These are phyloP conservation scores for Chalcis sispes DNA, from an alignment of 2,888 invertebrate species.

Conservation along the genomic window DNA sequence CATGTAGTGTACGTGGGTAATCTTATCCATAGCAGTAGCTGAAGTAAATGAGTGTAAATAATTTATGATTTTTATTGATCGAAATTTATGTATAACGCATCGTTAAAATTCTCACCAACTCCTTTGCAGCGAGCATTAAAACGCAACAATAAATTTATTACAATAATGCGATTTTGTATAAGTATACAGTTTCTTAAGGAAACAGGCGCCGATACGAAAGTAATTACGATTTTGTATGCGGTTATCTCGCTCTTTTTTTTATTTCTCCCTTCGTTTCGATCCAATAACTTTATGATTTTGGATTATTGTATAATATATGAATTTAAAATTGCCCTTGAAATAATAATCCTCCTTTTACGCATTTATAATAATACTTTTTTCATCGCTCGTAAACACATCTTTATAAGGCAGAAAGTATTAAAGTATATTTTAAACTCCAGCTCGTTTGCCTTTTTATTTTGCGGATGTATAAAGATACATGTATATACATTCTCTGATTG, in stretches of 20 bases:
- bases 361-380: constrained; percentile 10
- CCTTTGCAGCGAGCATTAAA: not conserved
- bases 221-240: not conserved
- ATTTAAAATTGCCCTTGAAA: not conserved
- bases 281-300: constrained; percentile 15
- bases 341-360: not conserved
- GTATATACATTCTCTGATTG: no score
- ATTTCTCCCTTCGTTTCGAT: constrained; percentile 1
- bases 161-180: not conserved
- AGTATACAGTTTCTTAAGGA: no score
- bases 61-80: no score
- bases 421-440: constrained; percentile 13
- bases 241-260: not conserved
- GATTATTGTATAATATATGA: constrained; percentile 10
- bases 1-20: no score
- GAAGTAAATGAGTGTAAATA: no score
- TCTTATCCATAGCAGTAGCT: no score
- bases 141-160: constrained; percentile 22
- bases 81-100: no score
- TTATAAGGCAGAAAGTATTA: constrained; percentile 3
- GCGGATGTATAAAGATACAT: not conserved
- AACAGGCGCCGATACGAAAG: no score
- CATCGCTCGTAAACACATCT: constrained; percentile 8
- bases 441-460: constrained; percentile 3
- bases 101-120: no score